phyloP scores from a whole-genome alignment of 2,888 invertebrate genomes.

The Flexamia atlantica region DNA sequence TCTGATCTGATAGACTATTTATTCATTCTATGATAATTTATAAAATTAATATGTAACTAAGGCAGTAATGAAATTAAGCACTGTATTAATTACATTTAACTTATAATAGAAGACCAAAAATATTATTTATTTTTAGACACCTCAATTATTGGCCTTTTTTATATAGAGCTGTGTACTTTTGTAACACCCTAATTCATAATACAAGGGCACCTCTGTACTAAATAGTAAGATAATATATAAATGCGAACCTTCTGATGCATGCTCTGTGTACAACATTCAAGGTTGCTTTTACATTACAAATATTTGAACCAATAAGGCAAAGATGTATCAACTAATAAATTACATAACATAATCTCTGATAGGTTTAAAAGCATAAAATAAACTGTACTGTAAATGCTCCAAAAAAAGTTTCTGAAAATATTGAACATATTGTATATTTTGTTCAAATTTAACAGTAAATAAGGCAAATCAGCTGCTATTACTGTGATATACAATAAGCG shows the following conservation, averaged over 20 bases:
- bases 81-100: not conserved
- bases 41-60: too few species aligned
- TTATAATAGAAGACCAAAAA: too few species aligned
- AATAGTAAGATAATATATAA: not conserved
- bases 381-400: not conserved
- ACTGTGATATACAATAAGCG: not conserved
- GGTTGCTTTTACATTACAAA: not conserved
- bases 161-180: not conserved
- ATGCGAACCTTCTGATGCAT: constrained; percentile 1
- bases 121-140: too few species aligned
- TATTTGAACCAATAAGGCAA: not conserved
- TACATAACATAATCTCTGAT: not conserved
- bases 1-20: too few species aligned
- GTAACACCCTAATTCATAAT: not conserved
- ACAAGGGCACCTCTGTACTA: constrained; percentile 6
- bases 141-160: too few species aligned
- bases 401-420: not conserved
- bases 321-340: not conserved
- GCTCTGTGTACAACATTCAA: constrained; percentile 26
- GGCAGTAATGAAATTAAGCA: constrained; percentile 1
- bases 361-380: not conserved
- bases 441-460: not conserved
- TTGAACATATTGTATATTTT: not conserved
- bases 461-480: not conserved
- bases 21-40: too few species aligned